These are phyloP conservation scores for Echiichthys vipera DNA, from an alignment of 2,797 vertebrate genomes.

Conservation along the genomic window DNA sequence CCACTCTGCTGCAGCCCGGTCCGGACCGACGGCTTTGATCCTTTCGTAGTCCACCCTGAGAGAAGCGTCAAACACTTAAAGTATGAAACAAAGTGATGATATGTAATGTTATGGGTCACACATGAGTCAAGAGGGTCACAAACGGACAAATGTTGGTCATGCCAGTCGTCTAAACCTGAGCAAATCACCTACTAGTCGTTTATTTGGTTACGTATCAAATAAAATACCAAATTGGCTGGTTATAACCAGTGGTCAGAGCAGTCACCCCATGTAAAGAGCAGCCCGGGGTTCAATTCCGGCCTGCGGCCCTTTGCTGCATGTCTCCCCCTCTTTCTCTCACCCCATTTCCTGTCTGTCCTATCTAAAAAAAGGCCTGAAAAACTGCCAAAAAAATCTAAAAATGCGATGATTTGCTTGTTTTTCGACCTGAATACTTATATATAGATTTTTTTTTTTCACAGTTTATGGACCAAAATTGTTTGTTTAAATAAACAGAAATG, in stretches of 20 bases:
- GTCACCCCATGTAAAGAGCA: no score
- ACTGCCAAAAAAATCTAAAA: no score
- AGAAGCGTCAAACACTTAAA: slow-evolving; percentile 20
- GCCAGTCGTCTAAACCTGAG: background rate
- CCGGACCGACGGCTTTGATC: slow-evolving; percentile 90
- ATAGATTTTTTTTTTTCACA: background rate
- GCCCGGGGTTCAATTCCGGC: no score
- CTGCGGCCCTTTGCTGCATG: no score
- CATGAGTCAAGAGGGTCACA: background rate
- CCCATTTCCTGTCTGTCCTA: no score
- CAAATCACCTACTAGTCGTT: background rate
- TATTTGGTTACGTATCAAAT: background rate
- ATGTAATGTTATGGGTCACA: background rate
- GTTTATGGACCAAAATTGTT: no score
- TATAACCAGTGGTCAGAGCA: no score
- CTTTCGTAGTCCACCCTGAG: slow-evolving; percentile 94
- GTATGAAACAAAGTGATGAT: background rate
- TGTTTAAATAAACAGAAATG: background rate
- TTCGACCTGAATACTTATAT: background rate
- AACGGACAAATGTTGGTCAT: background rate
- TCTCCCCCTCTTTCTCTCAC: no score
- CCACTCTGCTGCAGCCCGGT: slow-evolving; percentile 95
- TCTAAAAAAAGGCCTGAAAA: no score
- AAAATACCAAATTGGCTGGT: background rate
- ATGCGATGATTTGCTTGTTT: background rate